These are phyloP conservation scores for Mastomys coucha DNA, from an alignment of 2,113 vertebrate genomes.

Conservation along the genomic window DNA sequence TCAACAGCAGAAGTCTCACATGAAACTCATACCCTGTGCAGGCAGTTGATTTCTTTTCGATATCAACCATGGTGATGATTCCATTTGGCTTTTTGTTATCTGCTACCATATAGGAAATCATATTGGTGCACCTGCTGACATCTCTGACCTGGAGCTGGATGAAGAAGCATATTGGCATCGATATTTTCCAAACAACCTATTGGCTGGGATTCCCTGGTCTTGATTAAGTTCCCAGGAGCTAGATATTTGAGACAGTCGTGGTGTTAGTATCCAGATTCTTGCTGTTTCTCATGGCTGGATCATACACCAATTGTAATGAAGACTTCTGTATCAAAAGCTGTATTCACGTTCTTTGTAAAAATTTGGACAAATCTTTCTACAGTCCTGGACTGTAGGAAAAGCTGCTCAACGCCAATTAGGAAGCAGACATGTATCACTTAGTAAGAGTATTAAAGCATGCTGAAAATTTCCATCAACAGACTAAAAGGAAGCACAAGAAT, in stretches of 20 bases:
- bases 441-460: constrained; percentile 32
- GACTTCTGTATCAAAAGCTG: constrained; percentile 77
- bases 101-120: not conserved
- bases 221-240: not conserved
- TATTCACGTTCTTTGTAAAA: constrained; percentile 84
- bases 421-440: constrained; percentile 39
- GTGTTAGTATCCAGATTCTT: constrained; percentile 79
- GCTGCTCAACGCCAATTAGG: not conserved
- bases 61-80: constrained; percentile 65
- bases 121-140: not conserved
- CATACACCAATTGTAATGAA: constrained; percentile 81
- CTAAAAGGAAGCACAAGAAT: not conserved
- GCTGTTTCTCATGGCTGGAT: constrained; percentile 81
- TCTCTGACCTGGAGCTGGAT: not conserved
- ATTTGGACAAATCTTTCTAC: constrained; percentile 70
- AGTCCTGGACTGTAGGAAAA: constrained; percentile 72
- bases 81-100: constrained; percentile 62
- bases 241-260: constrained; percentile 76
- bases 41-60: constrained; percentile 25
- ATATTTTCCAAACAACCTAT: not conserved
- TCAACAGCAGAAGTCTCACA: constrained; percentile 60
- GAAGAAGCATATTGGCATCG: not conserved
- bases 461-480: not conserved
- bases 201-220: constrained; percentile 34
- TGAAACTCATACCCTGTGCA: constrained; percentile 66